Conservation (phyloP, 1,140 invertebrate genomes). For the Ridgeia piscesae region DNA sequence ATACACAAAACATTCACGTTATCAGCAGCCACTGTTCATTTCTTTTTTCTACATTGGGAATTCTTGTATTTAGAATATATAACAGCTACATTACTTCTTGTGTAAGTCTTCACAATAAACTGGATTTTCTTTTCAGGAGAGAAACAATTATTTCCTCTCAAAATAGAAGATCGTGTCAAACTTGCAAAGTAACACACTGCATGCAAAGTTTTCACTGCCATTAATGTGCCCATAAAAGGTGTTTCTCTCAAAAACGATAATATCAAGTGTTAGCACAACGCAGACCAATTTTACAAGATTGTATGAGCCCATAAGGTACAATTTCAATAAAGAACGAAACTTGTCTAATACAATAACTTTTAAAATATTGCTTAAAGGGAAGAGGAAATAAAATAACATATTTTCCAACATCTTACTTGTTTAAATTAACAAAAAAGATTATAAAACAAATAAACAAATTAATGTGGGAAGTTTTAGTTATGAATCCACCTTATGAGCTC, state of each 20-base stretch:
- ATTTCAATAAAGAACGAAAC: background rate
- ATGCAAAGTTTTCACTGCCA: background rate
- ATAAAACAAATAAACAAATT: background rate
- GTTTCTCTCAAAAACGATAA: background rate
- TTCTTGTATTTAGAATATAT: too few relatives aligned
- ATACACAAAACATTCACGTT: background rate
- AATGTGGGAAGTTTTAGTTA: background rate
- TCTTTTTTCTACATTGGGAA: too few relatives aligned
- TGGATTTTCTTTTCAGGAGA: too few relatives aligned
- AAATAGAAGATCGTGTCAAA: background rate
- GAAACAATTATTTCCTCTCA: background rate
- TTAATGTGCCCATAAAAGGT: background rate
- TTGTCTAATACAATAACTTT: background rate
- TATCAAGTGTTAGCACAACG: background rate
- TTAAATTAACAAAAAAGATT: background rate
- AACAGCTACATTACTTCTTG: too few relatives aligned
- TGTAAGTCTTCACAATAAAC: too few relatives aligned
- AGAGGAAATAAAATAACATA: too few relatives aligned
- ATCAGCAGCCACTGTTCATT: background rate
- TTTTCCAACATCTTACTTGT: too few relatives aligned
- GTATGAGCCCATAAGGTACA: background rate
- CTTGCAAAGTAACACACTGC: background rate
- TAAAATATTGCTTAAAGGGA: background rate
- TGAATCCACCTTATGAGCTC: background rate
- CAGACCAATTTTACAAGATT: background rate